phyloP scores from a whole-genome alignment of 2,797 vertebrate species.

The Pelochelys cantorii region DNA sequence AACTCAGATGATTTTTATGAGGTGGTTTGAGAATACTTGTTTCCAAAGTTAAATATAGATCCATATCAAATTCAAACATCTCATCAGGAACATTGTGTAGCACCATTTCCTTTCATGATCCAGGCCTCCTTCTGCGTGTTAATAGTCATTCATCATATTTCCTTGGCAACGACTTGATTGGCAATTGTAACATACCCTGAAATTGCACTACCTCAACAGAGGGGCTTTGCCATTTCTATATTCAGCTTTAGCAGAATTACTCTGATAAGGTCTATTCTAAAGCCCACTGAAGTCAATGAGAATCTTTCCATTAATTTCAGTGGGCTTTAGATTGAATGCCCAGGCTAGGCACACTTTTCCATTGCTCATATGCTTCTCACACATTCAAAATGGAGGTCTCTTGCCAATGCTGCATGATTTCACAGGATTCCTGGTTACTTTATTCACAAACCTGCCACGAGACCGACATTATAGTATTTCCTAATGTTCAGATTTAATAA shows the following conservation, averaged over 20 bases:
- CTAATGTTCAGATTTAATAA: rapidly evolving
- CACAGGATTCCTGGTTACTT: neutral
- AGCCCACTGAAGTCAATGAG: rapidly evolving
- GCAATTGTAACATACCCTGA: rapidly evolving
- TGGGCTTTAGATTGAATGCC: neutral
- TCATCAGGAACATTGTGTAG: rapidly evolving
- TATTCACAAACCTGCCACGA: neutral
- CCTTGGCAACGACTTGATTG: neutral
- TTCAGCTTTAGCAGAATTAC: neutral
- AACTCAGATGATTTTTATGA: neutral
- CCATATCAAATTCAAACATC: neutral
- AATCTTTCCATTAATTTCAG: neutral
- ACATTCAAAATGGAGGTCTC: rapidly evolving
- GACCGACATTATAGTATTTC: neutral
- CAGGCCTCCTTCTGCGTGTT: rapidly evolving
- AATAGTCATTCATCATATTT: rapidly evolving
- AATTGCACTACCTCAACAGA: rapidly evolving
- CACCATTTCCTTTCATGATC: rapidly evolving
- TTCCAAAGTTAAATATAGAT: neutral
- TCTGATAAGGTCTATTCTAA: neutral
- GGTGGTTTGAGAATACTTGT: neutral
- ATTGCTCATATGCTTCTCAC: neutral
- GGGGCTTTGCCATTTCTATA: neutral
- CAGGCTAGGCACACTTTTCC: rapidly evolving
- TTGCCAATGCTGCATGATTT: rapidly evolving